Conservation (phyloP, 2,888 invertebrate species). For the Drosophila mettleri region DNA sequence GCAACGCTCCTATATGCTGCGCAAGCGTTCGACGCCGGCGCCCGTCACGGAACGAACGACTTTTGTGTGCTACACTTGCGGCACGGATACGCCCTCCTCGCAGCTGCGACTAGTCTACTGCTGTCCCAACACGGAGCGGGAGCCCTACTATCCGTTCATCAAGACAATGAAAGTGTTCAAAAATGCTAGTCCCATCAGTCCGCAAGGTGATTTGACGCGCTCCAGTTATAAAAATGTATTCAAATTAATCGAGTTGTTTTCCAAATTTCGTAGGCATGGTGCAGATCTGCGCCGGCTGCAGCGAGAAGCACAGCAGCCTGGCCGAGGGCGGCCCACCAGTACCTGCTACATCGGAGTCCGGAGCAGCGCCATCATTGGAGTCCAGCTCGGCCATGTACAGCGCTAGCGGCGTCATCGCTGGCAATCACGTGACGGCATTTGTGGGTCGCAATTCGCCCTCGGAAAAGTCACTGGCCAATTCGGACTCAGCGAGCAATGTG, state of each 20-base stretch:
- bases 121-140: slow-evolving; percentile 92
- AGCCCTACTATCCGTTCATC: slow-evolving; percentile 96
- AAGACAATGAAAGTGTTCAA: slow-evolving; percentile 91
- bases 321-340: slow-evolving; percentile 84
- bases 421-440: slow-evolving; percentile 41
- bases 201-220: slow-evolving; percentile 88
- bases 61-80: slow-evolving; percentile 96
- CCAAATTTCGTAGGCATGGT: slow-evolving; percentile 88
- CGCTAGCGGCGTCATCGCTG: slow-evolving; percentile 50
- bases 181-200: slow-evolving; percentile 95
- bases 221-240: accelerated
- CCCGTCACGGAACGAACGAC: slow-evolving; percentile 87
- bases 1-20: slow-evolving; percentile 92
- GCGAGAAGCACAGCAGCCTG: slow-evolving; percentile 88
- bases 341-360: slow-evolving; percentile 51
- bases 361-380: slow-evolving; percentile 50
- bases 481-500: slow-evolving; percentile 84
- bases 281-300: slow-evolving; percentile 94
- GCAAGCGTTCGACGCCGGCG: slow-evolving; percentile 90
- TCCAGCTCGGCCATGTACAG: slow-evolving; percentile 64
- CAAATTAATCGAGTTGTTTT: not conserved
- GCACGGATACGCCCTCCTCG: slow-evolving; percentile 91
- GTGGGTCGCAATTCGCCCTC: slow-evolving; percentile 84
- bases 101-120: slow-evolving; percentile 93
- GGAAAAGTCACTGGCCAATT: slow-evolving; percentile 84